These are phyloP conservation scores for Poecilobothrus nobilitatus DNA, from an alignment of 2,888 invertebrate genomes.

Conservation along the genomic window DNA sequence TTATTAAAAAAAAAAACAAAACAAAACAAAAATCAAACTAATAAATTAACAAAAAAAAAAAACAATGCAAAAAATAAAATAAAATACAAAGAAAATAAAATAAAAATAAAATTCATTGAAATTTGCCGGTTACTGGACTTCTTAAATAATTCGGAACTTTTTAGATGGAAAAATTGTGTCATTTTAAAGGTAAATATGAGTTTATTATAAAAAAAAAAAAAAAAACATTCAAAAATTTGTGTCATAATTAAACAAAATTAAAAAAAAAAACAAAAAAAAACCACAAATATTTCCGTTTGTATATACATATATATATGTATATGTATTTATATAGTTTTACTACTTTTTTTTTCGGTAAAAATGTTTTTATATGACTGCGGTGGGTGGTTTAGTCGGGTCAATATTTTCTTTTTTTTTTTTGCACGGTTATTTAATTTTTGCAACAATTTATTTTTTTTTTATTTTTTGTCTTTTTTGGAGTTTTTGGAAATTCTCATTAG, in stretches of 20 bases:
- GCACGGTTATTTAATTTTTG: not conserved
- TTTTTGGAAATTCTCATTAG: not conserved
- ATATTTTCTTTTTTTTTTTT: not conserved
- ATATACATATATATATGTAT: not conserved
- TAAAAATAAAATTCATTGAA: not conserved
- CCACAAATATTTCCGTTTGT: constrained; percentile 6
- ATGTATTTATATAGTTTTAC: too few relatives aligned
- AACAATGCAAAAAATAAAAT: too few relatives aligned
- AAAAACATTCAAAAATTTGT: too few relatives aligned
- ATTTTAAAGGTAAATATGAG: not conserved
- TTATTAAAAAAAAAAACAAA: too few relatives aligned
- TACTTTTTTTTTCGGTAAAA: too few relatives aligned
- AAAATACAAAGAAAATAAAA: not conserved
- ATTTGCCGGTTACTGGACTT: not conserved
- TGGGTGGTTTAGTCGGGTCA: not conserved
- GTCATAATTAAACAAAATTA: too few relatives aligned
- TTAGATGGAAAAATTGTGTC: not conserved
- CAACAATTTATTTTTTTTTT: not conserved
- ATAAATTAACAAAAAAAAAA: too few relatives aligned
- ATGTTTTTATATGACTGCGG: not conserved
- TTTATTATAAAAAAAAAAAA: too few relatives aligned
- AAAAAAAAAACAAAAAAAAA: not conserved
- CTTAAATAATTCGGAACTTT: not conserved
- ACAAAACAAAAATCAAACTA: too few relatives aligned
- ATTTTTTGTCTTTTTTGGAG: not conserved